Conservation (phyloP, 2,888 invertebrate species). For the Odontocerum albicorne region DNA sequence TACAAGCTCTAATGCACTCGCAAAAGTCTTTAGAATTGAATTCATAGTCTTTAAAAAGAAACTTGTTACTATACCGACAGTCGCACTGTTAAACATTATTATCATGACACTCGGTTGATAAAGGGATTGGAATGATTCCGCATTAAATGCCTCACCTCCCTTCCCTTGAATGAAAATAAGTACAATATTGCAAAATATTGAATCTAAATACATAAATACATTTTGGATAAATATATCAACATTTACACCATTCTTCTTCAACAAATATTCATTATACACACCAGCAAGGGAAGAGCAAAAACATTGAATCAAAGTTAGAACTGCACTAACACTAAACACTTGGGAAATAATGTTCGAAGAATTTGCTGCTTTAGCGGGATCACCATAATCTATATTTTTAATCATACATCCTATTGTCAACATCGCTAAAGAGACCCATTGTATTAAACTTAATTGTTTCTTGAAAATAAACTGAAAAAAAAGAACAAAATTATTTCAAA, state of each 20-base stretch:
- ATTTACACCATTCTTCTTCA: constrained; percentile 82
- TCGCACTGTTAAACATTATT: constrained; percentile 86
- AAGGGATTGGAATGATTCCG: constrained; percentile 57
- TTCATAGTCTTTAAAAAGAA: constrained; percentile 91
- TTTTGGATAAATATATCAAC: constrained; percentile 93
- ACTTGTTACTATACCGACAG: constrained; percentile 91
- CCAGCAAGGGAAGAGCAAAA: constrained; percentile 93
- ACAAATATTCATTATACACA: constrained; percentile 92
- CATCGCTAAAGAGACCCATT: constrained; percentile 88
- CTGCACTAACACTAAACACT: constrained; percentile 60
- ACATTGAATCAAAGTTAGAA: constrained; percentile 75
- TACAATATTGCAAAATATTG: constrained; percentile 86
- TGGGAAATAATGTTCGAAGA: constrained; percentile 8
- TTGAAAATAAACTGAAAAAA: constrained; percentile 78
- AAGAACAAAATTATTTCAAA: too few species aligned
- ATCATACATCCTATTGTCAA: constrained; percentile 89
- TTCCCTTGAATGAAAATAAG: constrained; percentile 71
- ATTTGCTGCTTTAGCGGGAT: constrained; percentile 14
- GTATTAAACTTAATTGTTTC: constrained; percentile 74
- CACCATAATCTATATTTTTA: constrained; percentile 53
- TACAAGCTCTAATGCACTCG: constrained; percentile 87
- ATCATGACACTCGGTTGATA: constrained; percentile 71
- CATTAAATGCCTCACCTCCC: constrained; percentile 61
- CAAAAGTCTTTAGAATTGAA: constrained; percentile 94
- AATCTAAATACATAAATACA: constrained; percentile 93